Evolutionary conservation across 1,140 invertebrate genomes (phyloP), one percentile per base, ranked within the genome.

Genomic region (Hycleus cichorii): DNA sequence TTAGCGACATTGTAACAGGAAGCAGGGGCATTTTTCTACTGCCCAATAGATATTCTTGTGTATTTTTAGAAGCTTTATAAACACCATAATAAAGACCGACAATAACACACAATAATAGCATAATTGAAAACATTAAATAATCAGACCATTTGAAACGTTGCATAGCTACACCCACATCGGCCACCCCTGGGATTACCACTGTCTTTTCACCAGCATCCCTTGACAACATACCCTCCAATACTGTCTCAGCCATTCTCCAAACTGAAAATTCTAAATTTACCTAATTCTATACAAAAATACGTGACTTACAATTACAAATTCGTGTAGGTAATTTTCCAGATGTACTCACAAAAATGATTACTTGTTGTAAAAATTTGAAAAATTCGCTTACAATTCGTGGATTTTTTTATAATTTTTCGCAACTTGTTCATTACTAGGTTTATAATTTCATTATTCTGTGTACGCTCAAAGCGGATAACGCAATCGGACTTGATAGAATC

Each of bases 61-160:
- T 81, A 26, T 80, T 80, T 51, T 81, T 79, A 43, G 85, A 83
- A 44, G 84, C 81, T 48, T 85, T 84, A 32, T 83, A 76, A 55
- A 88, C 87, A 4, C 87, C 89, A 70, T 89, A 91, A 69, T 89
- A 91, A 7, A 92, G 65, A 0, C 91, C 91, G 42, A 93, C 86
- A 0, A 76, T 75, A 4, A 87, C 80, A 58, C 88, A 91, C 8
- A 83, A 76, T 3, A 80, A 61, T 44, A 92, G 70, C 88, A 91
- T 90, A 0, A 78, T 57, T 8, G 80, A 75, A 69, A 91, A 91
- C 18, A 90, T 80, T 0, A 78, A 57, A 69, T 90, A 91, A 72
- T 91, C 89, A 42, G 74, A 72, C 73, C 75, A 77, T 49, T 82
- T 80, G 62, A 90, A 87, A 57, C 78, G 78, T 67, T 86, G 83